Evolutionary conservation across 2,797 vertebrate genomes (phyloP).

Genomic region (Mus minutoides): DNA sequence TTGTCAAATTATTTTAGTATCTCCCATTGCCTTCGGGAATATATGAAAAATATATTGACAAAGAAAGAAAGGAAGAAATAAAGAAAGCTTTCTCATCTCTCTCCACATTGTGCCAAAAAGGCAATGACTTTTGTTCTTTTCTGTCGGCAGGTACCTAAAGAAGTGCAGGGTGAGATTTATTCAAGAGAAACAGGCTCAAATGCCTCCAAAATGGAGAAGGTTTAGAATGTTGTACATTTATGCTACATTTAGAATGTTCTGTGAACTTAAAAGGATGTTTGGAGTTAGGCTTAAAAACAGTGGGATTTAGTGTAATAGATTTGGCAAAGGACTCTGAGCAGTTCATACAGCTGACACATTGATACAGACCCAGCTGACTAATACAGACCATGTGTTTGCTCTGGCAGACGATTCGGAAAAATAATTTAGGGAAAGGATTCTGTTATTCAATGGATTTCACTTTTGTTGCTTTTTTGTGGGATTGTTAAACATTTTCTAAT

Average conservation of each 20-base stretch:
- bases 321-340: slow-evolving; percentile 85
- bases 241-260: slow-evolving; percentile 79
- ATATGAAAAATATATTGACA: slow-evolving; percentile 47
- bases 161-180: neutral
- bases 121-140: neutral
- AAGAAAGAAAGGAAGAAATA: slow-evolving; percentile 33
- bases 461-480: slow-evolving; percentile 80
- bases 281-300: slow-evolving; percentile 87
- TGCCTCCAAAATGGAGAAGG: slow-evolving; percentile 49
- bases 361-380: slow-evolving; percentile 85
- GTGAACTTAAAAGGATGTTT: slow-evolving; percentile 88
- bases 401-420: slow-evolving; percentile 91
- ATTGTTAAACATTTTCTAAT: slow-evolving; percentile 79
- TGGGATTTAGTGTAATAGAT: slow-evolving; percentile 88
- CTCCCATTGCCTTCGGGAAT: slow-evolving; percentile 21
- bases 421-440: slow-evolving; percentile 87
- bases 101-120: neutral
- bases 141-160: slow-evolving; percentile 40
- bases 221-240: slow-evolving; percentile 79
- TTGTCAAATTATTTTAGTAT: slow-evolving; percentile 11
- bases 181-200: slow-evolving; percentile 52
- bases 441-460: slow-evolving; percentile 86
- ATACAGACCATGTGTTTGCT: slow-evolving; percentile 88
- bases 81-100: slow-evolving; percentile 32
- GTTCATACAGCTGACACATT: slow-evolving; percentile 88